A percentile compares a stretch with the other conserved stretches of the same genome.
phyloP scores from a whole-genome alignment of 1,140 invertebrate species.

The Drosophila kikkawai region DNA sequence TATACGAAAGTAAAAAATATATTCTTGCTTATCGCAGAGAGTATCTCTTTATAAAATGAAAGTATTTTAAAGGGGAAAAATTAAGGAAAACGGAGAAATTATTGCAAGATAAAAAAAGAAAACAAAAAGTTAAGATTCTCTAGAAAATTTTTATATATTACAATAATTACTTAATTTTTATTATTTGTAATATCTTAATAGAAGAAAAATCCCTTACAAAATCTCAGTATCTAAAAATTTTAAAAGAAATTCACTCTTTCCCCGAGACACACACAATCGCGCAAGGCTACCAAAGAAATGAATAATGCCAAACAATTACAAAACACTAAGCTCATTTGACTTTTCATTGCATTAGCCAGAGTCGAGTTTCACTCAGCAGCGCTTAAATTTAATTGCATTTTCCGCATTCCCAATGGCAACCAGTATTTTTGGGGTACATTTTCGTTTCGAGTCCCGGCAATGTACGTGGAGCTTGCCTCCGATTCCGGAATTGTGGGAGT shows the following conservation, averaged over 20 bases:
- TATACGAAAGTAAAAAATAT: background rate
- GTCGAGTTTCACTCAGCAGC: constrained; percentile 44
- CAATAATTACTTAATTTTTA: too few species aligned
- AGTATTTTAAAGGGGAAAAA: background rate
- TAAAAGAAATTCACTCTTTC: background rate
- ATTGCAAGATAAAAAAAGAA: background rate
- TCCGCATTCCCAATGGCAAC: constrained; percentile 43
- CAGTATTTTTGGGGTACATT: constrained; percentile 43
- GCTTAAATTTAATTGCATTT: constrained; percentile 58
- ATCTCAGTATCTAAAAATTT: background rate
- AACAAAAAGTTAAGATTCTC: background rate
- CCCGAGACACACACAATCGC: constrained; percentile 4
- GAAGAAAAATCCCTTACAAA: background rate
- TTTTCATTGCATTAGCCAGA: constrained; percentile 51
- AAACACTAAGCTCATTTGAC: constrained; percentile 49
- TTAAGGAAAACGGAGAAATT: background rate
- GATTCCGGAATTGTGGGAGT: constrained; percentile 12
- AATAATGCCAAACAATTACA: constrained; percentile 48
- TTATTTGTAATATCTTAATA: too few species aligned
- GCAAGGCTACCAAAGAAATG: constrained; percentile 19
- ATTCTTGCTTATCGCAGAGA: background rate
- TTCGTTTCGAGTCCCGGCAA: constrained; percentile 31
- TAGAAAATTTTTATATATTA: too few species aligned
- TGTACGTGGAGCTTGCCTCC: constrained; percentile 17
- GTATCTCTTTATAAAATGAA: background rate